Evolutionary conservation across 2,113 vertebrate genomes (phyloP).

Genomic region (Myrmophylax atrothorax): DNA sequence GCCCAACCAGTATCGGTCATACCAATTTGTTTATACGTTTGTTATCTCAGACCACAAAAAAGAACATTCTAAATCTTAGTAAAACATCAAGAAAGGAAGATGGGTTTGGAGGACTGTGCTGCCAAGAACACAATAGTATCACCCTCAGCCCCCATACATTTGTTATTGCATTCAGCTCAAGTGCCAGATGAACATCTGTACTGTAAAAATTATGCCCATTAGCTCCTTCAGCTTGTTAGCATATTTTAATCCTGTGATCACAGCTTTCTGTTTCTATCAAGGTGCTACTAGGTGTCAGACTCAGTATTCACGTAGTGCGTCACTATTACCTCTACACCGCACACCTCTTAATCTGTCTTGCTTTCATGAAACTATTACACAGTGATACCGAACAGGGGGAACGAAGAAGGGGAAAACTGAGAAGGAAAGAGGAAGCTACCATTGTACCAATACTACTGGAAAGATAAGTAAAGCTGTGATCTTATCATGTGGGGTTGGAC

Average conservation of each 20-base stretch:
- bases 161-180: slow-evolving; percentile 1
- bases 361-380: slow-evolving; percentile 35
- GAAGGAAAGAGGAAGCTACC: neutral
- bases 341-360: neutral
- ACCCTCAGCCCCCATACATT: slow-evolving; percentile 5
- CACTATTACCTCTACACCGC: slow-evolving; percentile 45
- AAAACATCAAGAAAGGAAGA: neutral
- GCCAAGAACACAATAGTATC: slow-evolving; percentile 42
- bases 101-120: neutral
- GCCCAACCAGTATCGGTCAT: neutral
- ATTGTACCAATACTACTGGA: neutral
- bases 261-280: slow-evolving; percentile 80
- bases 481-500: neutral
- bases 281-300: slow-evolving; percentile 79
- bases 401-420: neutral
- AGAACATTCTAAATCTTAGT: slow-evolving; percentile 14
- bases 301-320: slow-evolving; percentile 56
- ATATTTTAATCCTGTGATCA: slow-evolving; percentile 76
- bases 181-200: slow-evolving; percentile 69
- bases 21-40: neutral
- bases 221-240: slow-evolving; percentile 75
- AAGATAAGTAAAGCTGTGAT: neutral
- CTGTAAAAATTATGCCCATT: slow-evolving; percentile 55
- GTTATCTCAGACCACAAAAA: neutral
- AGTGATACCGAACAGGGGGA: neutral